phyloP scores from a whole-genome alignment of 2,797 vertebrate genomes.

The Erethizon dorsatum region DNA sequence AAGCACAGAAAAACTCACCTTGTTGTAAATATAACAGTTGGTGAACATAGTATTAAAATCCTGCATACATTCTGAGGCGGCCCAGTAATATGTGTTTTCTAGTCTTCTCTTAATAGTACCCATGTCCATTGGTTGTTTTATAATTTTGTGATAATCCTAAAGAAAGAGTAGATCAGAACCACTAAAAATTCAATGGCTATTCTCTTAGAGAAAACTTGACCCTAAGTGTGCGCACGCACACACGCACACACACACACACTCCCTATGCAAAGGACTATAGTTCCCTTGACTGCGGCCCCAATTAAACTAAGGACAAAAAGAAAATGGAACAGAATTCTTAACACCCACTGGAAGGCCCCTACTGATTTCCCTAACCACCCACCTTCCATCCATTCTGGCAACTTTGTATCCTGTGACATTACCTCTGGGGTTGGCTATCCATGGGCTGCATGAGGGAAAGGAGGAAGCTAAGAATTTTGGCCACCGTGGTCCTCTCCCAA shows the following conservation, averaged over 20 bases:
- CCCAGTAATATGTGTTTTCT: slow-evolving; percentile 96
- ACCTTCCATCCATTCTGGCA: slow-evolving; percentile 74
- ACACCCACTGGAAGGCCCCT: slow-evolving; percentile 34
- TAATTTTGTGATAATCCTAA: slow-evolving; percentile 98
- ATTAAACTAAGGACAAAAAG: slow-evolving; percentile 61
- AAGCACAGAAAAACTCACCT: slow-evolving; percentile 88
- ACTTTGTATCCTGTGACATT: slow-evolving; percentile 84
- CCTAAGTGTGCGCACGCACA: not conserved
- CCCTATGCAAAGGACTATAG: not conserved
- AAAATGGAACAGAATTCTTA: not conserved
- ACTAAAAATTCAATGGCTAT: not conserved
- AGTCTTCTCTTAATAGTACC: slow-evolving; percentile 96
- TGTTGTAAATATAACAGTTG: slow-evolving; percentile 99
- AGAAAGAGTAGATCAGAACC: not conserved
- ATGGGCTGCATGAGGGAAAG: slow-evolving; percentile 86
- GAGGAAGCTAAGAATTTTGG: slow-evolving; percentile 87
- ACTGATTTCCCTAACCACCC: slow-evolving; percentile 76
- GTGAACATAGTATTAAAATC: slow-evolving; percentile 99
- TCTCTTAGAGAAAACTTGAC: not conserved
- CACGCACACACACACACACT: not conserved
- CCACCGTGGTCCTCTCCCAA: slow-evolving; percentile 91
- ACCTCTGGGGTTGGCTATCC: slow-evolving; percentile 87
- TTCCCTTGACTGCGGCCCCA: slow-evolving; percentile 84
- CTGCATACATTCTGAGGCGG: slow-evolving; percentile 96
- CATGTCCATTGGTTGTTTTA: slow-evolving; percentile 98